Percentiles rank a stretch among this genome's conserved stretches.
phyloP scores from a whole-genome alignment of 2,888 invertebrate species.

The Herminia tarsipennalis region DNA sequence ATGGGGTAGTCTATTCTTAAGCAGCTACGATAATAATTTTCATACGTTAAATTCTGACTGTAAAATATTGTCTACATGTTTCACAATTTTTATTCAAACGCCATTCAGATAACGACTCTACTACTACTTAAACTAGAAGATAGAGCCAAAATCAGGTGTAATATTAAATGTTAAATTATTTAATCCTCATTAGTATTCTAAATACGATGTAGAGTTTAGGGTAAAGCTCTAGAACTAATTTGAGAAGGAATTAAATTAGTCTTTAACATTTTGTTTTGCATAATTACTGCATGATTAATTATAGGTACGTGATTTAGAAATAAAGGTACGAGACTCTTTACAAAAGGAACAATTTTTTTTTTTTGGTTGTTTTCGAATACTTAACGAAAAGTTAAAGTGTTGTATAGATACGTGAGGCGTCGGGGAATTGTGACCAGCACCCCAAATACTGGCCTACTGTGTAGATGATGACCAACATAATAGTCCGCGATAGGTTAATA shows the following conservation, averaged over 20 bases:
- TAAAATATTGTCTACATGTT: neutral
- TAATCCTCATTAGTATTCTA: slow-evolving; percentile 27
- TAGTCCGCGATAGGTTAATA: too few species aligned
- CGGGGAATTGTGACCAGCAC: too few species aligned
- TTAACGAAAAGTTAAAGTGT: too few species aligned
- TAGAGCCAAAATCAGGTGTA: slow-evolving; percentile 19
- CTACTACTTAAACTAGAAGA: slow-evolving; percentile 9
- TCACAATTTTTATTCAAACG: slow-evolving; percentile 11
- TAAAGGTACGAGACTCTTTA: too few species aligned
- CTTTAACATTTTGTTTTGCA: slow-evolving; percentile 2
- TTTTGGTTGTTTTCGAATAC: too few species aligned
- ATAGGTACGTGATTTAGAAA: slow-evolving; percentile 9
- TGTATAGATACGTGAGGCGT: too few species aligned
- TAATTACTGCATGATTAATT: slow-evolving; percentile 11
- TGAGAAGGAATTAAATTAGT: slow-evolving; percentile 24
- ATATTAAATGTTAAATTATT: slow-evolving; percentile 23
- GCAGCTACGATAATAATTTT: neutral
- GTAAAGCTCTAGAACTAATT: slow-evolving; percentile 22
- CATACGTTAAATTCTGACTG: neutral
- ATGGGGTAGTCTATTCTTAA: neutral
- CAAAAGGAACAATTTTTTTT: too few species aligned
- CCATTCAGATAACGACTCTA: slow-evolving; percentile 6
- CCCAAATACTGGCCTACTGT: too few species aligned
- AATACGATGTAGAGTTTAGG: slow-evolving; percentile 21
- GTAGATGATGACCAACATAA: too few species aligned